phyloP scores from a whole-genome alignment of 2,113 vertebrate genomes.

The Oreochromis tanganicae region DNA sequence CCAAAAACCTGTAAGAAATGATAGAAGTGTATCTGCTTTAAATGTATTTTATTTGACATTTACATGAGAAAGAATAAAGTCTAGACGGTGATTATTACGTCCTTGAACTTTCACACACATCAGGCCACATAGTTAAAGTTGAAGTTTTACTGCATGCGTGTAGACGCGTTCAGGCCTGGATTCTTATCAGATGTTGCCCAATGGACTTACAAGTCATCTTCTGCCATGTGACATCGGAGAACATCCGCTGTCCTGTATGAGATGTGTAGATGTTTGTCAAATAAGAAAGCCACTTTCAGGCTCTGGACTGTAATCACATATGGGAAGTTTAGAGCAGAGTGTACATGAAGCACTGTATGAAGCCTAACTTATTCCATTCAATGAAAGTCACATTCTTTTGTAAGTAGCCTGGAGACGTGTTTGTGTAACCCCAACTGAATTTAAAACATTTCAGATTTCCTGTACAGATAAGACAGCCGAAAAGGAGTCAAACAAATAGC shows the following conservation, averaged over 20 bases:
- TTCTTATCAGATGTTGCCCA: neutral
- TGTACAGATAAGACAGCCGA: neutral
- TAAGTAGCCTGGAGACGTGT: neutral
- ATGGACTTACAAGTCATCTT: neutral
- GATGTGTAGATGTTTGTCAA: neutral
- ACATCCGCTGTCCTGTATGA: neutral
- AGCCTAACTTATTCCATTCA: neutral
- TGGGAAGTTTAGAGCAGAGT: neutral
- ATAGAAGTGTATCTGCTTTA: neutral
- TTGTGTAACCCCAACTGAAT: neutral
- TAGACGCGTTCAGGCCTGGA: neutral
- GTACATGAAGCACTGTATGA: neutral
- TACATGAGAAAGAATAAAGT: neutral
- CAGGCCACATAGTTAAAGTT: neutral
- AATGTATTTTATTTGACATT: neutral
- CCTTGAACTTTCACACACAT: neutral
- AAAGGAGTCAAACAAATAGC: neutral
- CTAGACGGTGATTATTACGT: rapidly evolving
- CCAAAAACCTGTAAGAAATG: neutral
- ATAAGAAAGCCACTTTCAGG: neutral
- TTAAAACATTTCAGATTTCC: neutral
- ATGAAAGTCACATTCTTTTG: neutral
- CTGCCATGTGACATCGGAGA: neutral
- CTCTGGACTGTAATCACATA: neutral
- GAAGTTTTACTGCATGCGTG: neutral